Conservation (phyloP, 2,113 vertebrate species). For the Triplophysa rosa region DNA sequence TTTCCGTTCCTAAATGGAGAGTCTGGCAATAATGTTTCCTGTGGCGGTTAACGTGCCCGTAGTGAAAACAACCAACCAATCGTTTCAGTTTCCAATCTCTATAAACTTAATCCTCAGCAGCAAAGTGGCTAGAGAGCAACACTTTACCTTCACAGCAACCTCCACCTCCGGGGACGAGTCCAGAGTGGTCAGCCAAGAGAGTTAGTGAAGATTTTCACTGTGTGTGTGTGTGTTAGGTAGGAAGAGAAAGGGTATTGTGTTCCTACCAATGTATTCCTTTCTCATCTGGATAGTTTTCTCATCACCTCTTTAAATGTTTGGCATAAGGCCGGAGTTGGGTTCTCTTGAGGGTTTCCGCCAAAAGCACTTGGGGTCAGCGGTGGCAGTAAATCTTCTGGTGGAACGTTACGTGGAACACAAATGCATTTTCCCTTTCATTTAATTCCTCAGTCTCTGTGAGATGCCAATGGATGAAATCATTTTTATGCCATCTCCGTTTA, state of each 20-base stretch:
- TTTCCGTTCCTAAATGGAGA: slow-evolving; percentile 50
- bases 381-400: slow-evolving; percentile 79
- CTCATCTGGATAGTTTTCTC: slow-evolving; percentile 94
- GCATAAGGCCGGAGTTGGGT: slow-evolving; percentile 83
- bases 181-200: slow-evolving; percentile 23
- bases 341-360: slow-evolving; percentile 79
- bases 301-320: slow-evolving; percentile 95
- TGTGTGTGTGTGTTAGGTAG: background rate
- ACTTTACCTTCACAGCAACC: slow-evolving; percentile 21
- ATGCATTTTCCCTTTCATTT: slow-evolving; percentile 36
- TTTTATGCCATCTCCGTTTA: slow-evolving; percentile 31
- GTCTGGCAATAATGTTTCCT: slow-evolving; percentile 37
- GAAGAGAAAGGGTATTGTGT: slow-evolving; percentile 68
- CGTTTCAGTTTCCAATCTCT: slow-evolving; percentile 57
- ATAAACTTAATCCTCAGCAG: slow-evolving; percentile 47
- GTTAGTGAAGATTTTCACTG: slow-evolving; percentile 19
- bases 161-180: slow-evolving; percentile 45
- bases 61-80: slow-evolving; percentile 25
- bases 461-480: slow-evolving; percentile 43
- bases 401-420: slow-evolving; percentile 60
- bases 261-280: slow-evolving; percentile 76
- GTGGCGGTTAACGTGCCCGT: slow-evolving; percentile 32
- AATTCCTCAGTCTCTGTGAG: slow-evolving; percentile 32
- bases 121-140: slow-evolving; percentile 45
- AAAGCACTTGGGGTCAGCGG: slow-evolving; percentile 79